Evolutionary conservation across 2,797 vertebrate genomes (phyloP), one percentile per base, ranked within the genome.

Genomic region (Neomorphus geoffroyi): DNA sequence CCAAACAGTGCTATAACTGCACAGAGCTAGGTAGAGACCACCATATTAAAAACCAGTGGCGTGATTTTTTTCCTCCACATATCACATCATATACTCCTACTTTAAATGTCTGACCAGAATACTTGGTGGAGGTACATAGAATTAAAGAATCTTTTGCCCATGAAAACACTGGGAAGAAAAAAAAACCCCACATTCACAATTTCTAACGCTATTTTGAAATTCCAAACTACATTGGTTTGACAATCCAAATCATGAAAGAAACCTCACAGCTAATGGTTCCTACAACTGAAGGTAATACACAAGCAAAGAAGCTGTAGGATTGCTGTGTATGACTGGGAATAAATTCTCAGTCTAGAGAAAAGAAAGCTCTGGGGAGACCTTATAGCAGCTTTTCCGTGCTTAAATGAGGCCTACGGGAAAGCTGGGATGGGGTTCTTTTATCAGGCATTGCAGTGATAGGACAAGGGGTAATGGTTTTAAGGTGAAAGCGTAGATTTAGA

Each of bases 41-140:
- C 7, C 27, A 14, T 3, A 50, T 19, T 58, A 74, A 80, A 79
- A 65, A 67, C 37, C 45, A 19, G 18, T 28, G 9, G 5, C 0
- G 0, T 0, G 2, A 37, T 24, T 64, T 32, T 66, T 71, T 32
- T 13, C 18, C 21, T 62, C 21, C 3, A 33, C 0, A 1, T 53
- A 57, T 65, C 21, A 53, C 37, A 14, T 15, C n/a, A 53, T 24
- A 32, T 51, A 22, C 9, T 64, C 39, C 24, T 22, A 74, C 33
- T 78, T 78, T 45, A 74, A 67, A 19, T 11, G 7, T 45, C 11
- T 67, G 27, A 48, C 54, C 67, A 33, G 24, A 80, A 80, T 50
- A 80, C 26, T 15, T 57, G 17, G 18, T 46, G 14, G 30, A 87
- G 19, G 15, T 39, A 50, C 4, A 11, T 10, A 64, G 48, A 37